phyloP scores from a whole-genome alignment of 2,888 invertebrate genomes.

The Eupithecia subumbrata region DNA sequence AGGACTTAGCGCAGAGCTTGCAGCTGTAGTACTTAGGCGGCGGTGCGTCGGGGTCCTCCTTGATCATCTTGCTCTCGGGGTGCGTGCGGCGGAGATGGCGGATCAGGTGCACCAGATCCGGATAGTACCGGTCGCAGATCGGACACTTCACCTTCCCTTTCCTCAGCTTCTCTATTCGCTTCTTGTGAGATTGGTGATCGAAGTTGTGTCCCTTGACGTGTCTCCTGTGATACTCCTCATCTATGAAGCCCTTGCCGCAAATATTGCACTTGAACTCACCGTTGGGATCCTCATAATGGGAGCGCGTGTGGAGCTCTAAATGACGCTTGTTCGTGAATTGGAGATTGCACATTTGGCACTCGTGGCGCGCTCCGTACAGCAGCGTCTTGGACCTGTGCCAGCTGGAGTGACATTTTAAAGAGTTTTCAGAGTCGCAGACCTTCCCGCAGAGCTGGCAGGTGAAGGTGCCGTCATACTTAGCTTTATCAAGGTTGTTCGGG shows the following conservation, averaged over 20 bases:
- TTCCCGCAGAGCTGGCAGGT: conserved; percentile 78
- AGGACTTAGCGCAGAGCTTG: conserved; percentile 76
- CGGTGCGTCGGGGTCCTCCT: conserved; percentile 77
- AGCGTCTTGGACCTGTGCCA: conserved; percentile 78
- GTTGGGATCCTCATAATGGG: conserved; percentile 80
- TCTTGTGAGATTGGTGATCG: conserved; percentile 71
- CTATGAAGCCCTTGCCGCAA: conserved; percentile 82
- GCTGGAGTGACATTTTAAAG: conserved; percentile 72
- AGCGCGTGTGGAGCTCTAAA: conserved; percentile 73
- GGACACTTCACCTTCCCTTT: conserved; percentile 78
- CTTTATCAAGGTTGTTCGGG: conserved; percentile 53
- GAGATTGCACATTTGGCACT: conserved; percentile 76
- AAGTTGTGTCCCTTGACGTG: conserved; percentile 83
- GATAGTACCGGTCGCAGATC: conserved; percentile 73
- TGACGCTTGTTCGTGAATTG: conserved; percentile 78
- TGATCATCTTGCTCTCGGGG: conserved; percentile 82
- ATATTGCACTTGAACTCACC: conserved; percentile 79
- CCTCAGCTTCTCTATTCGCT: conserved; percentile 69
- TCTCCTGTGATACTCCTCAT: conserved; percentile 75
- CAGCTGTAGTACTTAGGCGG: conserved; percentile 70
- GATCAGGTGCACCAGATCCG: conserved; percentile 74
- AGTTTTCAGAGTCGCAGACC: conserved; percentile 72
- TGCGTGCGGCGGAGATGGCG: conserved; percentile 75
- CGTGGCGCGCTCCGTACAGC: conserved; percentile 71
- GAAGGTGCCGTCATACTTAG: conserved; percentile 61